Conservation (phyloP, 2,888 invertebrate genomes). For the Acanthopleura granulata region DNA sequence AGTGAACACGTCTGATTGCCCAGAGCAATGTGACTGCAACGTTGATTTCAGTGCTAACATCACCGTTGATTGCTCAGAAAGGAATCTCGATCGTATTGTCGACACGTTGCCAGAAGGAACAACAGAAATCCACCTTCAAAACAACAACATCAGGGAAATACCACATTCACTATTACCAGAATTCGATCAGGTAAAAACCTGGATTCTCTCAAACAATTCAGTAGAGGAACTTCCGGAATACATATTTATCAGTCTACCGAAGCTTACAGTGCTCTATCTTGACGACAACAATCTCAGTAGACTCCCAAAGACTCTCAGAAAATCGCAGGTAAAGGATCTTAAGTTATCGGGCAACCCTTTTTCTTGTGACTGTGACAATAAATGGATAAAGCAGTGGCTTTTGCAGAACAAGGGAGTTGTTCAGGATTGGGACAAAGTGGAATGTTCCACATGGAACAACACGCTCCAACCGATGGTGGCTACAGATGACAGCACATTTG, state of each 20-base stretch:
- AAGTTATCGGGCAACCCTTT: slow-evolving; percentile 36
- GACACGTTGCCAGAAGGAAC: neutral
- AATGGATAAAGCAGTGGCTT: slow-evolving; percentile 45
- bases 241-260: neutral
- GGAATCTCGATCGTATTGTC: neutral
- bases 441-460: slow-evolving; percentile 28
- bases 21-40: neutral
- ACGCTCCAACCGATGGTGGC: neutral
- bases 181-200: neutral
- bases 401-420: slow-evolving; percentile 24
- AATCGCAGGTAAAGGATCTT: neutral
- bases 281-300: neutral
- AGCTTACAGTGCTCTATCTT: neutral
- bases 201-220: neutral
- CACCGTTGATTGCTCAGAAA: neutral
- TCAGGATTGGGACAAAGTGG: slow-evolving; percentile 27
- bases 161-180: neutral
- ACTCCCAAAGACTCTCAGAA: neutral
- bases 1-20: neutral
- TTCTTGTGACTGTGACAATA: slow-evolving; percentile 39
- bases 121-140: neutral
- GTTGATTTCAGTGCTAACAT: neutral
- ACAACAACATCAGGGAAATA: neutral
- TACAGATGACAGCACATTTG: neutral
- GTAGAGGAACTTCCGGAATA: neutral